phyloP scores from a whole-genome alignment of 2,113 vertebrate genomes.

The Ictalurus furcatus region DNA sequence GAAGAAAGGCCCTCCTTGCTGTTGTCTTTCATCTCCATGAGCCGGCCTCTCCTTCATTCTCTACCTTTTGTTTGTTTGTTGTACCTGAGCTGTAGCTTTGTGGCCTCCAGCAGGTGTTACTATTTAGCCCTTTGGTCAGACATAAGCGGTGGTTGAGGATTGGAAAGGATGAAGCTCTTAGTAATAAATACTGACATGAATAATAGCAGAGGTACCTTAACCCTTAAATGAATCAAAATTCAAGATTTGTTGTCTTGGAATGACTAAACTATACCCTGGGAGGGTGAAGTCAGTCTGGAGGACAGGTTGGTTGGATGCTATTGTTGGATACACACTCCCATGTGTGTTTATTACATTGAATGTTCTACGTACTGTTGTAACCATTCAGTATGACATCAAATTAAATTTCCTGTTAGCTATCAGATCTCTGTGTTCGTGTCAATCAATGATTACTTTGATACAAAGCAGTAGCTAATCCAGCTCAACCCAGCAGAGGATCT shows the following conservation, averaged over 20 bases:
- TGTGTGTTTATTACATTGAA: not conserved
- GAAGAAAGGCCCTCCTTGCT: conserved; percentile 71
- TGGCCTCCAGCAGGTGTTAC: conserved; percentile 59
- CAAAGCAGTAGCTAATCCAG: conserved; percentile 13
- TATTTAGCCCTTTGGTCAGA: conserved; percentile 54
- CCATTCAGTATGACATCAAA: not conserved
- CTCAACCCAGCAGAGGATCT: conserved; percentile 28
- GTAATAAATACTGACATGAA: conserved; percentile 26
- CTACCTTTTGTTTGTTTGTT: conserved; percentile 63
- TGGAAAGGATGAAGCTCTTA: conserved; percentile 35
- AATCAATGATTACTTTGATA: conserved; percentile 11
- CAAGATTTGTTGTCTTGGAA: not conserved
- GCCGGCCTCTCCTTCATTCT: conserved; percentile 61
- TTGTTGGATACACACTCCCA: not conserved
- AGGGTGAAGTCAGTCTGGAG: not conserved
- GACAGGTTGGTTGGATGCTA: not conserved
- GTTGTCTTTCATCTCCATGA: conserved; percentile 71
- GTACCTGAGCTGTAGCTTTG: conserved; percentile 62
- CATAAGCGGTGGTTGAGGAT: conserved; percentile 40
- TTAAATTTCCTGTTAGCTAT: not conserved
- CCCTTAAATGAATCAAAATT: conserved; percentile 12
- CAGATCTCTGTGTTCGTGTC: conserved; percentile 27
- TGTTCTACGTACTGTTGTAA: not conserved
- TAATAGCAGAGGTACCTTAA: conserved; percentile 9
- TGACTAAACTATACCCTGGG: not conserved